These are phyloP conservation scores for Tenebrio molitor DNA, from an alignment of 1,140 invertebrate genomes.

Conservation along the genomic window DNA sequence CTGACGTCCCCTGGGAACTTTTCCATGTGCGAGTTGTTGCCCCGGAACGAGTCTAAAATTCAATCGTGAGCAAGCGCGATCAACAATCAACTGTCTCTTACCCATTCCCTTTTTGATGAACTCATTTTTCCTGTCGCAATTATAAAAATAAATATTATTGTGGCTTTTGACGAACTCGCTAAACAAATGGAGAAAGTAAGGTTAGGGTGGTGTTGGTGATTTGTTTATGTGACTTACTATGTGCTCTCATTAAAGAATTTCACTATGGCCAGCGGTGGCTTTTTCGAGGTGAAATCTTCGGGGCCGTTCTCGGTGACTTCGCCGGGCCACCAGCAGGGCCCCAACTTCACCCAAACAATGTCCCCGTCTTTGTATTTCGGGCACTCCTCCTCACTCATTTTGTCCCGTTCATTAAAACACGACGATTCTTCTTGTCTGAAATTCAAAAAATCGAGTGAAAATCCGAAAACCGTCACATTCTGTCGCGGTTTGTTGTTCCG, in stretches of 20 bases:
- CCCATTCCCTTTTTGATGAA: slow-evolving; percentile 85
- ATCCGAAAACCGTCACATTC: slow-evolving; percentile 5
- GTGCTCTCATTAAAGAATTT: slow-evolving; percentile 87
- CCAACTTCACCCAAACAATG: slow-evolving; percentile 86
- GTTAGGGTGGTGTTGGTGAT: background rate
- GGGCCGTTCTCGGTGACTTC: slow-evolving; percentile 76
- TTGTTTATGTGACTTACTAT: slow-evolving; percentile 73
- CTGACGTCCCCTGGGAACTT: slow-evolving; percentile 82
- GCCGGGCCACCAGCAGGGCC: slow-evolving; percentile 84
- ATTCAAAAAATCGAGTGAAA: slow-evolving; percentile 24
- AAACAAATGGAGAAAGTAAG: slow-evolving; percentile 65
- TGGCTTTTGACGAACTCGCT: slow-evolving; percentile 84
- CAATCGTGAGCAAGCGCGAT: too few relatives aligned
- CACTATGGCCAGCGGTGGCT: slow-evolving; percentile 80
- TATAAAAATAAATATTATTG: slow-evolving; percentile 81
- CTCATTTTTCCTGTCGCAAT: slow-evolving; percentile 81
- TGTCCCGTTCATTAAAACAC: slow-evolving; percentile 48
- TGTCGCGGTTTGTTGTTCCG: slow-evolving; percentile 7
- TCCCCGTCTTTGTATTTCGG: slow-evolving; percentile 78
- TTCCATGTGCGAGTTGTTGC: slow-evolving; percentile 76
- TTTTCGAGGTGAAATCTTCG: slow-evolving; percentile 73
- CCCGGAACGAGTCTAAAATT: slow-evolving; percentile 71
- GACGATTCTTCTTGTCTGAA: background rate
- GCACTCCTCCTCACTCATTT: slow-evolving; percentile 76
- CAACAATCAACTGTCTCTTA: too few relatives aligned